Percentiles rank a stretch among this genome's conserved stretches.
phyloP scores from a whole-genome alignment of 2,113 vertebrate species.

The Drymodes brunneopygia region DNA sequence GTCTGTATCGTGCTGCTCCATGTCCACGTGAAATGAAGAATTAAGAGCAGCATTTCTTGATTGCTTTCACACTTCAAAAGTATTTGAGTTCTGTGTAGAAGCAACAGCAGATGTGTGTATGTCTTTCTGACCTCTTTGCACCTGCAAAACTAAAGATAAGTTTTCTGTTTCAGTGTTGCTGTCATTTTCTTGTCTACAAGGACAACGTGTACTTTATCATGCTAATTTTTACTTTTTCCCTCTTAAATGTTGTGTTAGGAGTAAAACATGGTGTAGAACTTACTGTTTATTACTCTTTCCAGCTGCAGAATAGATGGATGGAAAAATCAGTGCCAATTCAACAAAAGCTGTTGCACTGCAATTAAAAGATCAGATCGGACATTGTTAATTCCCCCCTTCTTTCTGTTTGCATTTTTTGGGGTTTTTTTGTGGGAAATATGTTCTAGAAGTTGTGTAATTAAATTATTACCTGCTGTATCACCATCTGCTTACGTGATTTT shows the following conservation, averaged over 20 bases:
- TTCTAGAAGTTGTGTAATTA: slow-evolving; percentile 63
- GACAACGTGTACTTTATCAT: background rate
- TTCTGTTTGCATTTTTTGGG: background rate
- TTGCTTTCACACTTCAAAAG: background rate
- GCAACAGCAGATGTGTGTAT: background rate
- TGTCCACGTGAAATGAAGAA: background rate
- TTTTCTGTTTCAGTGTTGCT: background rate
- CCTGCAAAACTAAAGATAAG: background rate
- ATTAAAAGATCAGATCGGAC: background rate
- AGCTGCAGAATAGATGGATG: background rate
- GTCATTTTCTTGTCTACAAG: background rate
- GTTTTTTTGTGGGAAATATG: background rate
- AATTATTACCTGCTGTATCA: slow-evolving; percentile 72
- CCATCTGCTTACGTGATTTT: slow-evolving; percentile 68
- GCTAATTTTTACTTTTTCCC: background rate
- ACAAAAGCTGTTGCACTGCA: background rate
- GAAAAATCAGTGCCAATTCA: background rate
- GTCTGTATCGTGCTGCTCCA: fast-evolving
- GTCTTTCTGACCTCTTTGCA: background rate
- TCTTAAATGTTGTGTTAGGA: background rate
- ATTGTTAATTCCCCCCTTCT: background rate
- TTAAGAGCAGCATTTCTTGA: background rate
- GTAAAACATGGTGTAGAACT: background rate
- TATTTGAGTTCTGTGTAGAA: background rate
- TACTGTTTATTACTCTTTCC: background rate